Percentiles rank a stretch among this genome's conserved stretches.
phyloP scores from a whole-genome alignment of 2,113 vertebrate species.

The Psammodynastes pulverulentus region DNA sequence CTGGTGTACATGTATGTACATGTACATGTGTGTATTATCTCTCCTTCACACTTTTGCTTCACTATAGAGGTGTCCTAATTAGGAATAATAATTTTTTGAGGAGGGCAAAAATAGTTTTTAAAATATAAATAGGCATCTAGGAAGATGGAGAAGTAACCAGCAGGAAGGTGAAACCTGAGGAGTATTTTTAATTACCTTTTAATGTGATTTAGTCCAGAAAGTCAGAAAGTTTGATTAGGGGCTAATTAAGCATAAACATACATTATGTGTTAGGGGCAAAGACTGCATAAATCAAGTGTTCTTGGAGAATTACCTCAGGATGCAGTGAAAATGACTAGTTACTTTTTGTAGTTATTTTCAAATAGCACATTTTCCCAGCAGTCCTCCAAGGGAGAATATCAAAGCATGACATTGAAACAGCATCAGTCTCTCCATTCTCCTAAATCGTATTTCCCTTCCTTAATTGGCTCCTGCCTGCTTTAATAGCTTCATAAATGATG shows the following conservation, averaged over 20 bases:
- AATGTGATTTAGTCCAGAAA: slow-evolving; percentile 35
- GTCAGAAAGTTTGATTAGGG: slow-evolving; percentile 34
- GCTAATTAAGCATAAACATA: slow-evolving; percentile 37
- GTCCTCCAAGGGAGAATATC: slow-evolving; percentile 46
- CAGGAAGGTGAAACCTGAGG: slow-evolving; percentile 23
- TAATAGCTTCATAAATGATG: slow-evolving; percentile 42
- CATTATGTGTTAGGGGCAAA: slow-evolving; percentile 27
- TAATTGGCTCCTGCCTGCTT: slow-evolving; percentile 37
- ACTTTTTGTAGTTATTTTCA: slow-evolving; percentile 30
- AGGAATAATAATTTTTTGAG: background rate
- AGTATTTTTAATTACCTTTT: slow-evolving; percentile 45
- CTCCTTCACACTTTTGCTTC: background rate
- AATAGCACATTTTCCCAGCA: slow-evolving; percentile 28
- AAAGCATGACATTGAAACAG: slow-evolving; percentile 29
- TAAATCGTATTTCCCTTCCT: slow-evolving; percentile 30
- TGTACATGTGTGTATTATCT: background rate
- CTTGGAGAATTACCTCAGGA: slow-evolving; percentile 34
- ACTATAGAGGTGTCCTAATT: background rate
- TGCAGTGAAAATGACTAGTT: slow-evolving; percentile 25
- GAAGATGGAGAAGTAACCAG: slow-evolving; percentile 6
- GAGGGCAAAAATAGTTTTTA: background rate
- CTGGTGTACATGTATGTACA: background rate
- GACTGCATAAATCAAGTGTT: background rate
- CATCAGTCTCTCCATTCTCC: slow-evolving; percentile 32
- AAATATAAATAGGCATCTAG: slow-evolving; percentile 19